Percentiles rank a stretch among this genome's conserved stretches.
phyloP scores from a whole-genome alignment of 92 coral and sea anemone genomes.

The Porites evermanni region DNA sequence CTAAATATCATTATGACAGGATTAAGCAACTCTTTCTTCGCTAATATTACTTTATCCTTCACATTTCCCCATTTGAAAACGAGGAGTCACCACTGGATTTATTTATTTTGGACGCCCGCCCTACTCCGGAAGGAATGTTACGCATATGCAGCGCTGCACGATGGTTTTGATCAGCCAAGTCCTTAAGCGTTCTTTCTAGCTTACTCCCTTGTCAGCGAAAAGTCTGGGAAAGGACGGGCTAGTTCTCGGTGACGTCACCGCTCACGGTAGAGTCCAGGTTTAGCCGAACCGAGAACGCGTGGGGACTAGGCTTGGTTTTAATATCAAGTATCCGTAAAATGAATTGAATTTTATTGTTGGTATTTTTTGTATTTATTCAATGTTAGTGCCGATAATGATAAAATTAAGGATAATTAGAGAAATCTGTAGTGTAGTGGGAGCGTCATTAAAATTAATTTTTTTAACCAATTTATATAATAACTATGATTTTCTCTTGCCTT shows the following conservation, averaged over 20 bases:
- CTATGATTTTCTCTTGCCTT: neutral
- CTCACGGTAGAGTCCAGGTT: no score
- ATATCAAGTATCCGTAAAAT: slow-evolving; percentile 17
- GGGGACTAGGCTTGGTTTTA: neutral
- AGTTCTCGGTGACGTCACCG: no score
- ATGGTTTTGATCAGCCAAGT: neutral
- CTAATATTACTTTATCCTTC: neutral
- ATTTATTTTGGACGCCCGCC: slow-evolving; percentile 40
- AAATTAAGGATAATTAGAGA: neutral
- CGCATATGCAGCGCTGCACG: slow-evolving; percentile 4
- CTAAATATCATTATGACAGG: no score
- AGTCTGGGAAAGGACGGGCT: no score
- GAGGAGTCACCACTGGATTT: slow-evolving; percentile 14
- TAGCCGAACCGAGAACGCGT: no score
- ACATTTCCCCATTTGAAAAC: neutral
- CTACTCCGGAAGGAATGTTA: neutral
- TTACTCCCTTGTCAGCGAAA: no score
- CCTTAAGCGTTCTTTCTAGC: no score
- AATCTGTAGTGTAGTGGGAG: slow-evolving; percentile 8
- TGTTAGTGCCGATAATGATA: slow-evolving; percentile 15
- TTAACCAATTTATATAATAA: neutral
- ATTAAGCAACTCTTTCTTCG: neutral
- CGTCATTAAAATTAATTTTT: slow-evolving; percentile 40
- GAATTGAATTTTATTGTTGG: slow-evolving; percentile 34
- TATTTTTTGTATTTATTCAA: slow-evolving; percentile 37